These are phyloP conservation scores for Chloroclysta siterata DNA, from an alignment of 2,888 invertebrate species.

Conservation along the genomic window DNA sequence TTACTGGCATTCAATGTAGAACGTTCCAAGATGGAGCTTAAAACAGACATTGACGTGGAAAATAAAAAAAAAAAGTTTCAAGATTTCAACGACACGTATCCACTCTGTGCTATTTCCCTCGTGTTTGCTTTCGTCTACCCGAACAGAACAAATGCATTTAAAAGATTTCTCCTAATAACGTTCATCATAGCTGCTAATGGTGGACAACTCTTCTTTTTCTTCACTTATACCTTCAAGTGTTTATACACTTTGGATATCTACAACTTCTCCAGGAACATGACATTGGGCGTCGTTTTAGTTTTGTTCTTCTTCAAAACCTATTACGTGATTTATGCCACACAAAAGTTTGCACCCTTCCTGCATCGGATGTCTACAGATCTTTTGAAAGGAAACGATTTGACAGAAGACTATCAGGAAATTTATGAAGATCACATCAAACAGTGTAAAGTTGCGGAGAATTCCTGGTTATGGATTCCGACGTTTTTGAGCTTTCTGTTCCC, in stretches of 20 bases:
- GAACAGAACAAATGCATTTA: conserved; percentile 52
- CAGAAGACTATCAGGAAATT: conserved; percentile 58
- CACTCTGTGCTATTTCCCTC: conserved; percentile 61
- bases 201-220: conserved; percentile 62
- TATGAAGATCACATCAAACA: conserved; percentile 57
- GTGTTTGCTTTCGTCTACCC: conserved; percentile 65
- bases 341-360: conserved; percentile 55
- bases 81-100: conserved; percentile 62
- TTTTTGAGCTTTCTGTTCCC: conserved; percentile 61
- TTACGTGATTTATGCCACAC: conserved; percentile 56
- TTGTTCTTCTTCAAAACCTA: conserved; percentile 67
- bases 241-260: conserved; percentile 55
- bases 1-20: background rate
- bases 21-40: conserved; percentile 38
- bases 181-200: conserved; percentile 49
- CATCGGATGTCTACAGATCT: conserved; percentile 61
- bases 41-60: conserved; percentile 18
- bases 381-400: conserved; percentile 57
- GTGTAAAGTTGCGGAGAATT: conserved; percentile 55
- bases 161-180: conserved; percentile 45
- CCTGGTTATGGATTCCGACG: conserved; percentile 62
- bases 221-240: conserved; percentile 57
- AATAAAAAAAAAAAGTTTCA: conserved; percentile 52
- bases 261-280: conserved; percentile 63
- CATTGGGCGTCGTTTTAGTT: conserved; percentile 55